A percentile compares a stretch with the other conserved stretches of the same genome.
Conservation (phyloP, 1,140 invertebrate species). For the Heterodera schachtii region DNA sequence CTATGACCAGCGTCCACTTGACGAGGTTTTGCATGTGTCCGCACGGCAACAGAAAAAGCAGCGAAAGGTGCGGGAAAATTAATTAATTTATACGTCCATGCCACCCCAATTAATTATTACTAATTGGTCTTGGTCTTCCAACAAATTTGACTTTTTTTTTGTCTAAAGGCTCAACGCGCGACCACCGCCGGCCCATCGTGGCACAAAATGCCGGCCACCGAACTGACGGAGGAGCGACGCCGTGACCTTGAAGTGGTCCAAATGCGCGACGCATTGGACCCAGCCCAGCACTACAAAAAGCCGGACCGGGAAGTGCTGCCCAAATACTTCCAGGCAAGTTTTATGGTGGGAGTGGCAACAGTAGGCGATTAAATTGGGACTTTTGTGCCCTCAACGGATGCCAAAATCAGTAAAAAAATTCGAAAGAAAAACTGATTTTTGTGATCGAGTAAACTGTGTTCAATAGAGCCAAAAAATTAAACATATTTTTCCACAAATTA, state of each 20-base stretch:
- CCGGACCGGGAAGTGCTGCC: constrained; percentile 82
- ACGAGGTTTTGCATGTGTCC: constrained; percentile 14
- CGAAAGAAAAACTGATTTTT: not conserved
- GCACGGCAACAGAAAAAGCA: constrained; percentile 29
- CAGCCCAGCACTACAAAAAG: constrained; percentile 89
- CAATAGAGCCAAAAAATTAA: not conserved
- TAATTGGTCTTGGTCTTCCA: too few relatives aligned
- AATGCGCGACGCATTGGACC: constrained; percentile 87
- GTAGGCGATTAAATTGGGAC: too few relatives aligned
- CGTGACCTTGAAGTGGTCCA: constrained; percentile 83
- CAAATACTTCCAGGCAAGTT: constrained; percentile 78
- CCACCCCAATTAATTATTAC: too few relatives aligned
- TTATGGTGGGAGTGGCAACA: too few relatives aligned
- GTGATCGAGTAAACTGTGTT: constrained; percentile 53
- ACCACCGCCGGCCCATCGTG: constrained; percentile 82
- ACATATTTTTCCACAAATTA: too few relatives aligned
- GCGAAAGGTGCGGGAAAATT: not conserved
- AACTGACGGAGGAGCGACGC: constrained; percentile 82
- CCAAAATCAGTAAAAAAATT: too few relatives aligned
- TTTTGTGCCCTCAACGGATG: too few relatives aligned
- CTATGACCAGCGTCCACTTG: constrained; percentile 22
- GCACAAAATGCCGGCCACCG: constrained; percentile 83
- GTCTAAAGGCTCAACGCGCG: constrained; percentile 68
- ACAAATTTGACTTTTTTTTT: too few relatives aligned
- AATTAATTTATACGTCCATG: too few relatives aligned